These are phyloP conservation scores for Montipora efflorescens DNA, from an alignment of 64 coral and sea anemone species.

Conservation along the genomic window DNA sequence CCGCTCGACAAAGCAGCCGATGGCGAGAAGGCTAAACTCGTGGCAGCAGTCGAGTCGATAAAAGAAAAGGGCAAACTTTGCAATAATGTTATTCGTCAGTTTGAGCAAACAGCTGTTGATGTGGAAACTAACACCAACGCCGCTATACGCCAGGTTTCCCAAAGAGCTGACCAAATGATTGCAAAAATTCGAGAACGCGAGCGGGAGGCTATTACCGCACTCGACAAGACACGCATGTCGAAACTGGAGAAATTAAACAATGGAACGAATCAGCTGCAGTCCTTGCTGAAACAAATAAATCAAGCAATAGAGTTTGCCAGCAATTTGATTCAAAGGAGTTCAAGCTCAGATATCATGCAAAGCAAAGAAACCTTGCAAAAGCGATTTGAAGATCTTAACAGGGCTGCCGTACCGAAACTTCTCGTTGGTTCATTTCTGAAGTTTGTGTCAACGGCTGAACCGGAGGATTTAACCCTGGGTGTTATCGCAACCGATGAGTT, in stretches of 20 bases:
- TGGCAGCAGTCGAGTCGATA: background rate
- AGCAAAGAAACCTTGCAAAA: background rate
- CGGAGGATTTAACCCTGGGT: background rate
- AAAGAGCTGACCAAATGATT: background rate
- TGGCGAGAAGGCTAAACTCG: background rate
- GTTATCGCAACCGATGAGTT: background rate
- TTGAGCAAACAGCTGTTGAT: background rate
- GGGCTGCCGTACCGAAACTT: background rate
- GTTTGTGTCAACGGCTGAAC: background rate
- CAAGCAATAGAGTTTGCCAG: slow-evolving; percentile 6
- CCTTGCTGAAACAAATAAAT: background rate
- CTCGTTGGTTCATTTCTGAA: background rate
- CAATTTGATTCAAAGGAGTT: slow-evolving; percentile 1
- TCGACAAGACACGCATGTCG: background rate
- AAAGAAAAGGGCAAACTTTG: background rate
- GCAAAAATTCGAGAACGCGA: slow-evolving; percentile 7
- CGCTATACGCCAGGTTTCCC: background rate
- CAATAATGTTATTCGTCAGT: background rate
- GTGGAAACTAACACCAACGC: background rate
- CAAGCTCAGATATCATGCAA: slow-evolving; percentile 10
- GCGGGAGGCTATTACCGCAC: background rate
- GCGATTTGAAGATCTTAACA: slow-evolving; percentile 10
- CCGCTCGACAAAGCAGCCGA: slow-evolving; percentile 3
- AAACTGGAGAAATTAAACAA: slow-evolving; percentile 1
- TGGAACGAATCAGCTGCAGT: background rate